Conservation (phyloP, 2,888 invertebrate genomes). For the Drosophila gaucha region DNA sequence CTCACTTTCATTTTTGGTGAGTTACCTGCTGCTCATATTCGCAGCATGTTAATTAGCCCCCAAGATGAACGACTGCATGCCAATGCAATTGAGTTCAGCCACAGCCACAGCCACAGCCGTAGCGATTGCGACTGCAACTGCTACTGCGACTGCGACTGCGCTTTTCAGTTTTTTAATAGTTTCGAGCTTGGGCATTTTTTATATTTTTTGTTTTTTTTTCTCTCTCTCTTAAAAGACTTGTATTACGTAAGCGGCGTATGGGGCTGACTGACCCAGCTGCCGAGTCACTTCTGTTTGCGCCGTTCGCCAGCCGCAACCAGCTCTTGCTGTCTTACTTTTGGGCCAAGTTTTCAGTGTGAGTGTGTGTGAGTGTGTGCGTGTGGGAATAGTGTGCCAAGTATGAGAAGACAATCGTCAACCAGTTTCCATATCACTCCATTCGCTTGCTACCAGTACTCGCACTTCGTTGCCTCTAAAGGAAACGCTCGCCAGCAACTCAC, state of each 20-base stretch:
- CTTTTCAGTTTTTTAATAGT: conserved; percentile 45
- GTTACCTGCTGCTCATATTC: conserved; percentile 23
- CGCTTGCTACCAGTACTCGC: conserved; percentile 58
- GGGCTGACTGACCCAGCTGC: conserved; percentile 61
- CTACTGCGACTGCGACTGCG: conserved; percentile 45
- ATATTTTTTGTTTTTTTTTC: conserved; percentile 8
- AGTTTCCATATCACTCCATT: conserved; percentile 69
- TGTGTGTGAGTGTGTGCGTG: conserved; percentile 9
- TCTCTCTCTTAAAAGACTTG: conserved; percentile 28
- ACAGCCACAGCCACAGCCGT: conserved; percentile 8
- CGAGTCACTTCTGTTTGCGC: conserved; percentile 62
- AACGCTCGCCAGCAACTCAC: conserved; percentile 6
- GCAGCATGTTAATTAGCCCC: conserved; percentile 52
- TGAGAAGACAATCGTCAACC: conserved; percentile 63
- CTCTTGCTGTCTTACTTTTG: conserved; percentile 62
- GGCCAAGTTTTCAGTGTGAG: conserved; percentile 49
- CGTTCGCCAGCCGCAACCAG: conserved; percentile 18
- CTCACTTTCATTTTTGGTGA: conserved; percentile 23
- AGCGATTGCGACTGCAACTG: conserved; percentile 29
- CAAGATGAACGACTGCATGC: conserved; percentile 39
- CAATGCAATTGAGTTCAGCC: conserved; percentile 41
- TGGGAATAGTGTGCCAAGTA: conserved; percentile 62
- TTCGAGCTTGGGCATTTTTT: conserved; percentile 25
- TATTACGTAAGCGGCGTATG: conserved; percentile 57
- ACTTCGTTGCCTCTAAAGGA: conserved; percentile 10